Evolutionary conservation across 1,140 invertebrate genomes (phyloP), one percentile per base, ranked within the genome.

Genomic region (Pseudoatta argentina): DNA sequence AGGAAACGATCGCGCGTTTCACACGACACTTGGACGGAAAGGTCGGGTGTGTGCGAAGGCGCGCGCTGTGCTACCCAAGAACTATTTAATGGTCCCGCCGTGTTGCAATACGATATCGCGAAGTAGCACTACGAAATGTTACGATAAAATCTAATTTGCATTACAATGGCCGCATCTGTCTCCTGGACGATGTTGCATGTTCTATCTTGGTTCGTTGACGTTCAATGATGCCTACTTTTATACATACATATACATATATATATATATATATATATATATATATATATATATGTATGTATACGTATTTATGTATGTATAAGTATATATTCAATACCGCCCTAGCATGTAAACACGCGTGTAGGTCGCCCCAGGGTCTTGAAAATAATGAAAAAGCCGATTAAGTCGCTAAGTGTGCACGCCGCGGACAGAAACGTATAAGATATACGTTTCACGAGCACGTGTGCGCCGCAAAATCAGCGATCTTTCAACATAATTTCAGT

Each of bases 341-440:
- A 16, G 4, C 51, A 14, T 66, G 57, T 81, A 86, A 86, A 86
- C 76, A 82, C 63, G 75, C 73, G 30, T 78, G 85, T 86, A 86
- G 66, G 57, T 89, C 86, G 88, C 92, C 88, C 76, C 73, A 57
- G 86, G 92, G 87, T 85, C 87, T 92, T 73, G 82, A 92, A 93
- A 93, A 93, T 93, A 88, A 93, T 92, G 89, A 89, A 92, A 92
- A 92, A 88, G 90, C 64, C 92, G 92, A 92, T 93, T 91, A 93
- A 93, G 92, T 92, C 90, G 89, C 91, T 91, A 93, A 57, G 57
- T 21, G 81, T n/a, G 30, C 39, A 21, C 69, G 27, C 53, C 27
- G 34, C 24, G 86, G 87, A 82, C 79, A 77, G 66, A 75, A 24
- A 86, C 66, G 89, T 88, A 81, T 79, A 71, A 53, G 81, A 88